Conservation (phyloP, 2,113 vertebrate genomes). For the Tautogolabrus adspersus region DNA sequence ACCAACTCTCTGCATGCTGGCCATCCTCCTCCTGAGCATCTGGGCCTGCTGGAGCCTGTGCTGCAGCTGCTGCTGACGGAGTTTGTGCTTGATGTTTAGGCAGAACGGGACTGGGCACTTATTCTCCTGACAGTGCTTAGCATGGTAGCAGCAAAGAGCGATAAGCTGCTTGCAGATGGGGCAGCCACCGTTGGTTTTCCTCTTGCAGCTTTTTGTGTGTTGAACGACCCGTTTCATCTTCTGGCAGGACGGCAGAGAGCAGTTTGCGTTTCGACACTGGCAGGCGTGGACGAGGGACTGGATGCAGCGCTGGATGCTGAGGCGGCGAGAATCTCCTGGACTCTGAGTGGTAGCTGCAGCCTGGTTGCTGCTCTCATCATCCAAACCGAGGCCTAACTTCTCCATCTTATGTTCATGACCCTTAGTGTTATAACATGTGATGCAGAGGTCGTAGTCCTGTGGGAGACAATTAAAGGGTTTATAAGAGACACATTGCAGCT, state of each 20-base stretch:
- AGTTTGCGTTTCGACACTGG: conserved; percentile 98
- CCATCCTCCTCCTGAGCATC: conserved; percentile 96
- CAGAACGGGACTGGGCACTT: conserved; percentile 99
- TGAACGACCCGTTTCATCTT: conserved; percentile 99
- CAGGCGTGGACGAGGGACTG: conserved; percentile 98
- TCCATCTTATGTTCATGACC: conserved; percentile 99
- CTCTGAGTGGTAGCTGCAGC: conserved; percentile 92
- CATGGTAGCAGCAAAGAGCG: conserved; percentile 97
- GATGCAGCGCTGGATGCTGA: conserved; percentile 99
- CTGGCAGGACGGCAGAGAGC: conserved; percentile 96
- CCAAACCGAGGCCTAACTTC: conserved; percentile 95
- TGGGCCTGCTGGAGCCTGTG: conserved; percentile 97
- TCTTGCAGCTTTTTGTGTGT: conserved; percentile 97
- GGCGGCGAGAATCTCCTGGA: conserved; percentile 94
- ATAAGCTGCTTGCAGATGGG: conserved; percentile 99
- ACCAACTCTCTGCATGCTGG: conserved; percentile 94
- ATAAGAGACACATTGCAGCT: neutral
- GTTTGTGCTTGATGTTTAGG: conserved; percentile 98
- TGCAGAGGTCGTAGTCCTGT: conserved; percentile 98
- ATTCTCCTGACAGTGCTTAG: conserved; percentile 99
- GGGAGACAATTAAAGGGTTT: conserved; percentile 1
- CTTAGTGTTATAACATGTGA: conserved; percentile 97
- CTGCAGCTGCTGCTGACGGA: conserved; percentile 97
- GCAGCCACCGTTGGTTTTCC: conserved; percentile 96
- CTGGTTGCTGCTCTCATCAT: conserved; percentile 95